Evolutionary conservation across 2,888 invertebrate species (phyloP), one percentile per base, ranked within the genome.

Genomic region (Rhodophaea formosa): DNA sequence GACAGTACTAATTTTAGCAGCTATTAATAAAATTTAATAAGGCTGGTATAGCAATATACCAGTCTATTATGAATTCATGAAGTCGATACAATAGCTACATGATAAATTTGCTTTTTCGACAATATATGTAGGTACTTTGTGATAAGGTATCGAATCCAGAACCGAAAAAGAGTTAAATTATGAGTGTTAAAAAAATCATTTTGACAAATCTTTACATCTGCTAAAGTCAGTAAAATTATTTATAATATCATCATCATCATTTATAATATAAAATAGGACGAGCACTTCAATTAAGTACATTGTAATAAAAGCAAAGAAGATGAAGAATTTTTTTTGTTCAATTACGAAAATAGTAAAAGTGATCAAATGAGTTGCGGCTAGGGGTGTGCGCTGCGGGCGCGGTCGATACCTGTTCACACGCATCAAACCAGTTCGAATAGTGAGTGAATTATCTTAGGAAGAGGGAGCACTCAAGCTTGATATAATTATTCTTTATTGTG

Each of bases 381-480:
- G 64, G 60, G 65, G 69, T 60, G 69, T 60, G 72, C 66, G 66
- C 73, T 87, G 82, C 87, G 88, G 88, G 89, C 70, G 32, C 79
- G 85, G 79, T 86, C 86, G 85, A 87, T 87, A 86, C 76, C 77
- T 72, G 69, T 64, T 64, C 62, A 30, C 53, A 55, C 46, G 23
- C 42, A 57, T 54, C 23, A 45, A 54, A 55, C 54, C 16, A 45
- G 54, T 55, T 55, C 54, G 51, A 51, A 55, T 45, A 45, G 23
- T n/a, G 35, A 23, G 39, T 56, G 29, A 49, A 53, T 53, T 44
- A 53, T 66, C 60, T 56, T 61, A 53, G 58, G 62, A 59, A 55
- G 63, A 64, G 65, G 64, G 61, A 58, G 23, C 23, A 65, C 46
- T 12, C 39, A 5, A n/a, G 39, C 10, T n/a, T 46, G 46, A 16